Conservation (phyloP, 1,140 invertebrate genomes). For the Drosophila tristis region DNA sequence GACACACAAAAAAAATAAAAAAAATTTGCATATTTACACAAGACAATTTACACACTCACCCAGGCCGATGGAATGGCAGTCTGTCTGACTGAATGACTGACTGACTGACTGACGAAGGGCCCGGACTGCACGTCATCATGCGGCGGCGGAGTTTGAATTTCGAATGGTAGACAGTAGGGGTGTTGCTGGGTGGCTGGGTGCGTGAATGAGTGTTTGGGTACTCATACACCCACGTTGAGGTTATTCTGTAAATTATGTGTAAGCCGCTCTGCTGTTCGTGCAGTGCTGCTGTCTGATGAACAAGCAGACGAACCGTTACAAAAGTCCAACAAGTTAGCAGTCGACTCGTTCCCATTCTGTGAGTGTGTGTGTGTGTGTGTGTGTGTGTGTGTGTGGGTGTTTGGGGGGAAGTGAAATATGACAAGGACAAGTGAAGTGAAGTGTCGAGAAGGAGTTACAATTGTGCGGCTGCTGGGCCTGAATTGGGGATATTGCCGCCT, state of each 20-base stretch:
- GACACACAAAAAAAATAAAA: slow-evolving; percentile 47
- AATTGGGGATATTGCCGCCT: slow-evolving; percentile 32
- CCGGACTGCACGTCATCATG: slow-evolving; percentile 10
- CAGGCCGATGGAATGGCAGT: slow-evolving; percentile 3
- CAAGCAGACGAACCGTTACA: slow-evolving; percentile 55
- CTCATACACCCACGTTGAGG: slow-evolving; percentile 10
- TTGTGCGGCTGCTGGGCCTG: slow-evolving; percentile 35
- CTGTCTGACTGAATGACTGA: slow-evolving; percentile 41
- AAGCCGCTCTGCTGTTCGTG: slow-evolving; percentile 50
- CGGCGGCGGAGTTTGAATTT: background rate
- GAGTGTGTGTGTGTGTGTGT: slow-evolving; percentile 5
- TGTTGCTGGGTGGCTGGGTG: slow-evolving; percentile 17
- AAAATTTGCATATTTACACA: slow-evolving; percentile 75
- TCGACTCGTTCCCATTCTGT: background rate
- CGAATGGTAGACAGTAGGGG: background rate
- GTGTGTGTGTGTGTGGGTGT: slow-evolving; percentile 15
- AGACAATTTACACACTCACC: slow-evolving; percentile 74
- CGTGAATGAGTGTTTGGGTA: slow-evolving; percentile 11
- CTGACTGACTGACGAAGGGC: slow-evolving; percentile 29
- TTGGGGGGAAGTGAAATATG: slow-evolving; percentile 18
- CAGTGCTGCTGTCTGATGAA: slow-evolving; percentile 43
- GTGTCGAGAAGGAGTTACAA: slow-evolving; percentile 48
- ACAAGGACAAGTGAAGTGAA: slow-evolving; percentile 61
- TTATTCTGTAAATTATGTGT: slow-evolving; percentile 77
- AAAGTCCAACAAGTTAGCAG: slow-evolving; percentile 74